Conservation (phyloP, 2,888 invertebrate species). For the Hoplodrina blanda region DNA sequence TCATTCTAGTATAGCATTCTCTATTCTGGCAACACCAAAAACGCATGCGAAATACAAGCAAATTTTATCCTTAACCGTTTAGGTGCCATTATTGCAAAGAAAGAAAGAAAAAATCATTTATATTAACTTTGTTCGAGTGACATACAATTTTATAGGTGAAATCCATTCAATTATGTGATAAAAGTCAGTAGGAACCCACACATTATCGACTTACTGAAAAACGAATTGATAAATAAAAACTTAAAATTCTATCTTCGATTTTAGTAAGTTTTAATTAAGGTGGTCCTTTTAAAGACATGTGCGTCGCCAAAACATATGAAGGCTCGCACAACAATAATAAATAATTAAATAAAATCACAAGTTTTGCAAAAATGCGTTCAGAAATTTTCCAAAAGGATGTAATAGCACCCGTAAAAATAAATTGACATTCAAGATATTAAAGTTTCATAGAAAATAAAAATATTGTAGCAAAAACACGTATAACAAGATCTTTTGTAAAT, state of each 20-base stretch:
- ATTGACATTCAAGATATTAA: slow-evolving; percentile 42
- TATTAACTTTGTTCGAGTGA: slow-evolving; percentile 51
- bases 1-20: not conserved
- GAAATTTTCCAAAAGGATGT: slow-evolving; percentile 33
- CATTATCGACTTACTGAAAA: slow-evolving; percentile 41
- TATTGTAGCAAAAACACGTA: slow-evolving; percentile 44
- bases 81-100: slow-evolving; percentile 38
- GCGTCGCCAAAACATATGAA: slow-evolving; percentile 88
- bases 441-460: slow-evolving; percentile 35
- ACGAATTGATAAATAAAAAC: slow-evolving; percentile 33
- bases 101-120: slow-evolving; percentile 12
- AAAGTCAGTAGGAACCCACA: slow-evolving; percentile 42
- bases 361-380: slow-evolving; percentile 46
- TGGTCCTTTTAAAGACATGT: slow-evolving; percentile 34
- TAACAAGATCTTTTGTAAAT: slow-evolving; percentile 55
- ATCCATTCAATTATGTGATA: slow-evolving; percentile 66
- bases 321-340: slow-evolving; percentile 72
- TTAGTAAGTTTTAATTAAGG: slow-evolving; percentile 48
- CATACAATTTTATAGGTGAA: slow-evolving; percentile 84
- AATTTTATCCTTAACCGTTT: slow-evolving; percentile 41
- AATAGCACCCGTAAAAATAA: slow-evolving; percentile 47
- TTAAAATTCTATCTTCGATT: slow-evolving; percentile 30
- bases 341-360: slow-evolving; percentile 56
- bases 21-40: slow-evolving; percentile 41
- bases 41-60: slow-evolving; percentile 43